Evolutionary conservation across 1,140 invertebrate genomes (phyloP), one percentile per base, ranked within the genome.

Genomic region (Octopus bimaculoides): DNA sequence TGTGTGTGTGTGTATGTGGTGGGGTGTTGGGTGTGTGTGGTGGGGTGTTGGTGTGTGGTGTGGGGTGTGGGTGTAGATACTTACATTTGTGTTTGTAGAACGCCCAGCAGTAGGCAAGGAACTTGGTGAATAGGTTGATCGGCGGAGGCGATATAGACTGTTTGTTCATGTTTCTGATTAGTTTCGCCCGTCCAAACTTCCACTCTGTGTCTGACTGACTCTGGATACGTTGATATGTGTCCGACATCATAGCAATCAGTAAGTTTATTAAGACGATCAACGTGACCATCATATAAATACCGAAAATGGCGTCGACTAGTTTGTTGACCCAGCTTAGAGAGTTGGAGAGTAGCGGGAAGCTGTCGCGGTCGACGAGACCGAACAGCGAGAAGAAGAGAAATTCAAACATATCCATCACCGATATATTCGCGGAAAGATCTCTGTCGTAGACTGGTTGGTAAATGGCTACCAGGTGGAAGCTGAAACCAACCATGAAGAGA

Each of bases 181-280:
- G 92, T 91, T 99, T 99, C 73, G 98, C 98, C 84, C 99, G 91
- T 54, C 98, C 98, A 89, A 98, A 99, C 91, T 99, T 99, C 98
- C 98, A 99, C 91, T 99, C 98, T 85, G 98, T 98, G 91, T 99
- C 98, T n/a, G 98, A 99, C 93, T 99, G 97, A 73, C 97, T 96
- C 92, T 98, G 90, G 88, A 99, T 99, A 84, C 97, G 93, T 91
- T 99, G 97, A 91, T 99, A 99, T 84, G 98, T 99, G 92, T 99
- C 97, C 88, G 96, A 97, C 97, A 99, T 99, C 98, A 99, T 99
- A 92, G 98, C 98, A 93, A 99, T 99, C 86, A 99, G 94, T 88
- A 99, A 93, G 92, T 98, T 99, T 92, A 99, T 97, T 85, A 99
- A 93, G 86, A 99, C 98, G 90, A 99, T 95, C 85, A 99, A 94